Evolutionary conservation across 1,140 invertebrate genomes (phyloP).

Genomic region (Argopecten irradians): DNA sequence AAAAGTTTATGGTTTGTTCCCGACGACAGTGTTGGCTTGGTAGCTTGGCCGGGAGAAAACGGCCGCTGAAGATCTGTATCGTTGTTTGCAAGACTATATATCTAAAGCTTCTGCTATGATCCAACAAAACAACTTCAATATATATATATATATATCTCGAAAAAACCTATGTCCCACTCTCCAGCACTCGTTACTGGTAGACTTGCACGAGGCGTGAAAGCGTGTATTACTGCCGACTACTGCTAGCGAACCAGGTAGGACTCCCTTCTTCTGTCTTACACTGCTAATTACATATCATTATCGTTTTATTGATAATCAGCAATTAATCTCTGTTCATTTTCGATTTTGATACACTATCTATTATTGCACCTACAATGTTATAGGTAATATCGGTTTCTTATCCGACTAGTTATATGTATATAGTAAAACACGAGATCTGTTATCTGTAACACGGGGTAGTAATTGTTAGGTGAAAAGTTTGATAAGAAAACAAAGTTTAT

Average conservation of each 20-base stretch:
- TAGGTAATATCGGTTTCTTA: too few relatives aligned
- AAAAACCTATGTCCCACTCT: not conserved
- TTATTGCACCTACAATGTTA: too few relatives aligned
- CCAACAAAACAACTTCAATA: slow-evolving; percentile 8
- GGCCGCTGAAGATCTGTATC: not conserved
- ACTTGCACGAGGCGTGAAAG: not conserved
- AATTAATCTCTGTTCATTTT: too few relatives aligned
- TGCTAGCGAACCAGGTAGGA: not conserved
- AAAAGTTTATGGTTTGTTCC: not conserved
- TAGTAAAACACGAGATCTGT: too few relatives aligned
- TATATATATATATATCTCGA: not conserved
- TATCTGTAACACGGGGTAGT: too few relatives aligned
- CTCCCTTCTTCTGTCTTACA: not conserved
- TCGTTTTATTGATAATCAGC: not conserved
- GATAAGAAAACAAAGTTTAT: too few relatives aligned
- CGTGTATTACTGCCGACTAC: not conserved
- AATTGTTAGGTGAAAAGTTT: too few relatives aligned
- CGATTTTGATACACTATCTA: too few relatives aligned
- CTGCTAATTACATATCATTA: not conserved
- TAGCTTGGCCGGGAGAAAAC: not conserved
- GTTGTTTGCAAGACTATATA: slow-evolving; percentile 12
- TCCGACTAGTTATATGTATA: too few relatives aligned
- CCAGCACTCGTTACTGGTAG: not conserved
- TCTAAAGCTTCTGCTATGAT: not conserved
- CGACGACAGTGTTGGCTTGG: not conserved